A percentile compares a stretch with the other conserved stretches of the same genome.
Conservation (phyloP, 2,797 vertebrate species). For the Typhlichthys eigenmanni region DNA sequence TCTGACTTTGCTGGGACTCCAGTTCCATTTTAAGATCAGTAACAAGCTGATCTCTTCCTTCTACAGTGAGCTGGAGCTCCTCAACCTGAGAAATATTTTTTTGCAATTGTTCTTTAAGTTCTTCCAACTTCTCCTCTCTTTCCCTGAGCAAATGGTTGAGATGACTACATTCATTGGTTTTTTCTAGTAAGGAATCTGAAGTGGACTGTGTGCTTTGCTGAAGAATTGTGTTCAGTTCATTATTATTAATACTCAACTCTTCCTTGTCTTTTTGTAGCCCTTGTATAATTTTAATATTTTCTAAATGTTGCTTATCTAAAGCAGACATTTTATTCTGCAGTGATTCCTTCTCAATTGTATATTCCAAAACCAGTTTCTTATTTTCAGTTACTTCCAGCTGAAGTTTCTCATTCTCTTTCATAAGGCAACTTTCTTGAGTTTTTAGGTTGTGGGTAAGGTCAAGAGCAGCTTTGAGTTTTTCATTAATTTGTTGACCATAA, state of each 20-base stretch:
- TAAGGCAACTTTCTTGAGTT: conserved; percentile 64
- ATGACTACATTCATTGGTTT: conserved; percentile 74
- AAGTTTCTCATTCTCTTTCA: conserved; percentile 71
- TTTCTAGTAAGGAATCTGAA: conserved; percentile 74
- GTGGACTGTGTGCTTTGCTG: conserved; percentile 75
- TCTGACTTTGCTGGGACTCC: conserved; percentile 56
- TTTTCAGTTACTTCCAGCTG: conserved; percentile 62
- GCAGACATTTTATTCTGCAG: conserved; percentile 66
- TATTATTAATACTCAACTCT: conserved; percentile 56
- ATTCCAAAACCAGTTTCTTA: conserved; percentile 53
- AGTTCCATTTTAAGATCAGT: conserved; percentile 53
- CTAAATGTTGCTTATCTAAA: conserved; percentile 54
- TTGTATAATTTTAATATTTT: conserved; percentile 61
- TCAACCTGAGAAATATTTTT: conserved; percentile 66
- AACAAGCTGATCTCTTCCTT: conserved; percentile 63
- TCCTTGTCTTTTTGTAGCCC: conserved; percentile 76
- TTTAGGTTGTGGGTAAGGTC: conserved; percentile 57
- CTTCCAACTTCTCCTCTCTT: conserved; percentile 57
- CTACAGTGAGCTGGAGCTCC: conserved; percentile 49
- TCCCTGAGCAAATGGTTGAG: conserved; percentile 70
- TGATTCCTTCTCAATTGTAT: conserved; percentile 60
- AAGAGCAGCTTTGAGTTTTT: conserved; percentile 40
- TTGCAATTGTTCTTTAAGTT: conserved; percentile 68
- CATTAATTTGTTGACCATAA: conserved; percentile 58
- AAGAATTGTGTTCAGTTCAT: conserved; percentile 67